phyloP scores from a whole-genome alignment of 2,113 vertebrate genomes.

The Callipepla squamata region DNA sequence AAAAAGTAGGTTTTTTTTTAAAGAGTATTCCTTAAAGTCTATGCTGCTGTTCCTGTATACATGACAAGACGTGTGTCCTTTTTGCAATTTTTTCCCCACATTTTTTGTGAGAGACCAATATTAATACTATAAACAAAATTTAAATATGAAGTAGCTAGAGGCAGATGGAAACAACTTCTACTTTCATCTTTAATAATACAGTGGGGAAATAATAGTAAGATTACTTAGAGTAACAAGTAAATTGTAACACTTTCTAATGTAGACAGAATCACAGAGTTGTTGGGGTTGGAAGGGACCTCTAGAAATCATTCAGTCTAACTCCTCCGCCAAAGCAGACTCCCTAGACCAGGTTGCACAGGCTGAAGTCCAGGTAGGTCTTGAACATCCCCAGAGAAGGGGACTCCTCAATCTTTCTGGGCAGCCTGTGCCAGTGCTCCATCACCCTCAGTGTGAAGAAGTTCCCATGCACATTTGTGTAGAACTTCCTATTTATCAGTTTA shows the following conservation, averaged over 20 bases:
- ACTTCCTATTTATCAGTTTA: too few species aligned
- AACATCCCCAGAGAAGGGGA: too few species aligned
- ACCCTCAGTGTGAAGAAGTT: too few species aligned
- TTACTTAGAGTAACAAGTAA: not conserved
- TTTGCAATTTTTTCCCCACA: not conserved
- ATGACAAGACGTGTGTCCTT: not conserved
- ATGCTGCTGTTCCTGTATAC: not conserved
- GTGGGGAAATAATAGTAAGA: not conserved
- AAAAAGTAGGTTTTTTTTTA: rapidly evolving
- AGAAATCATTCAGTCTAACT: too few species aligned
- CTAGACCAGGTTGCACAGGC: too few species aligned
- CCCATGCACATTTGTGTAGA: too few species aligned
- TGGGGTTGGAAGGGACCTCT: too few species aligned
- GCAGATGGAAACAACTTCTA: not conserved
- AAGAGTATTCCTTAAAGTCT: not conserved
- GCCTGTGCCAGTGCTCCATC: too few species aligned
- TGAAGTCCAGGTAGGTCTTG: too few species aligned
- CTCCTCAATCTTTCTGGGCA: too few species aligned
- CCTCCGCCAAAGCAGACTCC: too few species aligned
- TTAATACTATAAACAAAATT: not conserved
- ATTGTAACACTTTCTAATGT: not conserved
- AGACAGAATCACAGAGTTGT: not conserved
- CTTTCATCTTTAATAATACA: not conserved
- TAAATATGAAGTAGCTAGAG: not conserved
- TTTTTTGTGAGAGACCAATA: not conserved